These are phyloP conservation scores for Puffinus mauretanicus DNA, from an alignment of 2,113 vertebrate species.

Conservation along the genomic window DNA sequence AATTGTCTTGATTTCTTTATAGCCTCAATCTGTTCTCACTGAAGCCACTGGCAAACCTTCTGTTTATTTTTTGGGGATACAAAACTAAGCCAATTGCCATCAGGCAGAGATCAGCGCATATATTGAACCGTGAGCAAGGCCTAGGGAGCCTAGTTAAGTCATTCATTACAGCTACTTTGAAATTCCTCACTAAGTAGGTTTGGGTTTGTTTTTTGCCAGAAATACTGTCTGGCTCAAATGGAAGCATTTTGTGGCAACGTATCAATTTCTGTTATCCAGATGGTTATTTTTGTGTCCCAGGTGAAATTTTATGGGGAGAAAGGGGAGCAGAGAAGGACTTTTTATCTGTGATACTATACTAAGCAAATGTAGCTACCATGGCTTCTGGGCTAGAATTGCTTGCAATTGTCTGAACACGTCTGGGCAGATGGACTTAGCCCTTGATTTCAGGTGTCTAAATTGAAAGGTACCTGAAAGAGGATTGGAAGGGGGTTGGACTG, in stretches of 20 bases:
- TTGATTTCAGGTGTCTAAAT: neutral
- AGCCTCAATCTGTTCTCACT: slow-evolving; percentile 21
- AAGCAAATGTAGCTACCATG: neutral
- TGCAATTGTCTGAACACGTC: neutral
- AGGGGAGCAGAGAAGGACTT: neutral
- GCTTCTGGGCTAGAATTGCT: neutral
- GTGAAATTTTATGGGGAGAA: neutral
- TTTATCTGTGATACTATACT: neutral
- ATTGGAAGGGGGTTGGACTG: neutral
- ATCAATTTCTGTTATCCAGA: neutral
- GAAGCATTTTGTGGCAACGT: neutral
- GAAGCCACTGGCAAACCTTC: slow-evolving; percentile 25
- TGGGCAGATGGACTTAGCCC: neutral
- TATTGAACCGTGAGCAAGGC: neutral
- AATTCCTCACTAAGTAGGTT: neutral
- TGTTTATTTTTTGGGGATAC: slow-evolving; percentile 32
- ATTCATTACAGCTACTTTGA: slow-evolving; percentile 10
- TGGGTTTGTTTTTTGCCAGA: neutral
- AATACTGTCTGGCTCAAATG: neutral
- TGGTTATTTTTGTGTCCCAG: neutral
- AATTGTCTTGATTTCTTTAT: slow-evolving; percentile 34
- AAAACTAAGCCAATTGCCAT: slow-evolving; percentile 30
- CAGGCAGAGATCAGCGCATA: slow-evolving; percentile 16
- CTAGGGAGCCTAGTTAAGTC: neutral
- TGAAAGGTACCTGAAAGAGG: neutral